Evolutionary conservation across 1,140 invertebrate species (phyloP).

Genomic region (Ridgeia piscesae): DNA sequence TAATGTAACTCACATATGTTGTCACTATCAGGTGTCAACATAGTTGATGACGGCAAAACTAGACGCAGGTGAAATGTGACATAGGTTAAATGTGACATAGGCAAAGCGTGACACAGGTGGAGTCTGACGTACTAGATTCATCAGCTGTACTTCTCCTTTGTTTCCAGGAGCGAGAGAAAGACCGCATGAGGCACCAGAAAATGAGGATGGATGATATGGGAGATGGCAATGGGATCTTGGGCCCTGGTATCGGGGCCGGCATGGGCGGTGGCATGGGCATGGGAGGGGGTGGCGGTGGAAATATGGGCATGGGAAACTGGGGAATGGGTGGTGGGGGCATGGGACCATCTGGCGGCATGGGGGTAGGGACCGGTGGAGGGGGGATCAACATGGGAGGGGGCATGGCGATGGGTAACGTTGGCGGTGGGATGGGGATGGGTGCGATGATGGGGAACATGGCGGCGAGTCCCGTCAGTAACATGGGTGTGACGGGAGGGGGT

Average conservation of each 20-base stretch:
- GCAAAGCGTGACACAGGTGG: background rate
- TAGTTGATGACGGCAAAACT: too few species aligned
- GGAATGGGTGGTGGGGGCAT: conserved; percentile 33
- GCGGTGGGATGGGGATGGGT: conserved; percentile 17
- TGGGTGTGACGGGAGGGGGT: conserved; percentile 8
- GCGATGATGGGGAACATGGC: background rate
- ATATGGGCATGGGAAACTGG: conserved; percentile 34
- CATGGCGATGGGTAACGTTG: conserved; percentile 9
- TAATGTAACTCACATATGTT: too few species aligned
- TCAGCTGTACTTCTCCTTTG: background rate
- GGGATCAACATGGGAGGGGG: conserved; percentile 22
- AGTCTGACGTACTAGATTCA: background rate
- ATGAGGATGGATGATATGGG: conserved; percentile 20
- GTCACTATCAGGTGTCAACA: too few species aligned
- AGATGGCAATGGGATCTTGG: conserved; percentile 10
- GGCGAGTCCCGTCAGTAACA: conserved; percentile 10
- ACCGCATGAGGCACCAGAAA: conserved; percentile 43
- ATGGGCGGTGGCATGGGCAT: conserved; percentile 2
- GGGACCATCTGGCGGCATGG: conserved; percentile 18
- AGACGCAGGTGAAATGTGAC: too few species aligned
- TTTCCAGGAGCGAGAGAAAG: conserved; percentile 29
- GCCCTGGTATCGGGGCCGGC: background rate
- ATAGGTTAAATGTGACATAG: background rate
- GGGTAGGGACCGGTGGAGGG: conserved; percentile 12
- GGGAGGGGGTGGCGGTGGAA: conserved; percentile 17